phyloP scores from a whole-genome alignment of 2,888 invertebrate genomes.

The Eilema caniola region DNA sequence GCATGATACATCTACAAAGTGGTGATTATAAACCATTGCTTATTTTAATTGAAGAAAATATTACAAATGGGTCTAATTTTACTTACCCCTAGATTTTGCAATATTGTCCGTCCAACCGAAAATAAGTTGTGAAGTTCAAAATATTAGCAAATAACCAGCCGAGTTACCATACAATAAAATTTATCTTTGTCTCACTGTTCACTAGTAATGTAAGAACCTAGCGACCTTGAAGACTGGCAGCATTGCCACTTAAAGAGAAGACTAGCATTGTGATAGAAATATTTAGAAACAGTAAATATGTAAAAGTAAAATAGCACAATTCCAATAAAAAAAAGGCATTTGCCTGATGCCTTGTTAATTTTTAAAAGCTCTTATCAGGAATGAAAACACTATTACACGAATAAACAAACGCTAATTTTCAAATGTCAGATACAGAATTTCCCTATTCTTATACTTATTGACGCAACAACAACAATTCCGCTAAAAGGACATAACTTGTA shows the following conservation, averaged over 20 bases:
- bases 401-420: too few species aligned
- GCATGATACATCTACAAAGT: background rate
- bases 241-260: too few species aligned
- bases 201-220: too few species aligned
- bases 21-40: background rate
- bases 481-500: slow-evolving; percentile 48
- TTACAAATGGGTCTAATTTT: background rate
- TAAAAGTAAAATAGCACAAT: too few species aligned
- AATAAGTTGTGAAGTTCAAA: background rate
- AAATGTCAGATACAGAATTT: too few species aligned
- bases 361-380: too few species aligned
- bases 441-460: background rate
- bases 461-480: slow-evolving; percentile 24
- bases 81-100: background rate
- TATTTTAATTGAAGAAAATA: background rate
- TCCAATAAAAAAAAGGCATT: too few species aligned
- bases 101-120: background rate
- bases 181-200: background rate
- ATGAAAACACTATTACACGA: too few species aligned
- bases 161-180: background rate
- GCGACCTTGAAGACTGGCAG: too few species aligned
- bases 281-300: too few species aligned
- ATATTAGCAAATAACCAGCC: background rate
- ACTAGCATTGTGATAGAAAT: too few species aligned
- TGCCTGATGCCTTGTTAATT: too few species aligned